Evolutionary conservation across 2,113 vertebrate genomes (phyloP), one percentile per base, ranked within the genome.

Genomic region (Pavo muticus): DNA sequence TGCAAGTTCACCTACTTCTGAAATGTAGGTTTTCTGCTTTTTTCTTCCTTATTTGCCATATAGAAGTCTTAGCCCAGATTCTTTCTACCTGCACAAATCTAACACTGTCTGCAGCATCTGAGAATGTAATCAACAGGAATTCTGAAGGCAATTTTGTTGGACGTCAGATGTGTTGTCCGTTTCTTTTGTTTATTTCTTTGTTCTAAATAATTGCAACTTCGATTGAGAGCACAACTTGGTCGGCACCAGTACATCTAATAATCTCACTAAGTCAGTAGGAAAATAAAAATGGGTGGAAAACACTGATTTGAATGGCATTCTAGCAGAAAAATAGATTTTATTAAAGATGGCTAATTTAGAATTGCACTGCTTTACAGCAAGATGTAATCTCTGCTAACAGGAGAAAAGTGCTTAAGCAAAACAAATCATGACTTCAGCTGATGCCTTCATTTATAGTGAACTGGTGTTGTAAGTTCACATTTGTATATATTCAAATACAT

Each of bases 221-320:
- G 61, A 29, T 40, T 64, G 39, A 12, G 1, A 25, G 9, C 32
- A 87, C 74, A 88, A 73, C 45, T 11, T 16, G 44, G 5, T n/a
- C 61, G 24, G 3, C 52, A 67, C 30, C 11, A 47, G 32, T 65
- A 4, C 3, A 11, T 67, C 45, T 48, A 65, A 57, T 10, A 63
- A 16, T 16, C 24, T 52, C 21, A 93, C 35, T 69, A 24, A 90
- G 6, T 61, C 24, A 84, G 14, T 32, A 80, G 39, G 24, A 70
- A 84, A 85, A 91, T n/a, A 48, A 84, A 88, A 91, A 90, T 27
- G 87, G 52, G 8, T 69, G 50, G 79, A 88, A 90, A 89, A 23
- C 20, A 39, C 56, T 70, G 5, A 30, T 50, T 56, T 89, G 42
- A 91, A 80, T 63, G 40, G 6, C 18, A 45, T 86, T 54, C 54